Percentiles rank a stretch among this genome's conserved stretches.
These are phyloP conservation scores for Adoxophyes honmai DNA, from an alignment of 1,140 invertebrate species.

Conservation along the genomic window DNA sequence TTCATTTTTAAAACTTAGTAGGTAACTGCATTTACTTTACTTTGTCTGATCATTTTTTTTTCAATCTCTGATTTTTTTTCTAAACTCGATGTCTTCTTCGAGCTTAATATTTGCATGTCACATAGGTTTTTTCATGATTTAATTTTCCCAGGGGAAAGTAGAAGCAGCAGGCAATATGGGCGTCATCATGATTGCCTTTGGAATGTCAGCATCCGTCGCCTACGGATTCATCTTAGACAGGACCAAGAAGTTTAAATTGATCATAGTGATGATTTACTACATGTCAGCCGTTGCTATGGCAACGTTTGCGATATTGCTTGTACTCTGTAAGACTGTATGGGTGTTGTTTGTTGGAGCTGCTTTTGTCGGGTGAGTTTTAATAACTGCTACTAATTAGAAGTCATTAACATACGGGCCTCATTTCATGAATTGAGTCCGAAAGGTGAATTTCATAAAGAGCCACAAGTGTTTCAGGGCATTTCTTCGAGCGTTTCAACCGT, in stretches of 20 bases:
- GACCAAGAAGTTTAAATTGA: conserved; percentile 25
- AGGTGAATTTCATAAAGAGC: too few relatives aligned
- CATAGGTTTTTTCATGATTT: neutral
- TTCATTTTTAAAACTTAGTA: too few relatives aligned
- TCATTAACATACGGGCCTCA: too few relatives aligned
- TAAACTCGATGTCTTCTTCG: too few relatives aligned
- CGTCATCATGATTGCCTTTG: conserved; percentile 21
- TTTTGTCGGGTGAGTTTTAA: conserved; percentile 12
- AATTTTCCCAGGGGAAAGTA: conserved; percentile 14
- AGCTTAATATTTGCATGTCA: neutral
- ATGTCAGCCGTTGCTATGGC: conserved; percentile 16
- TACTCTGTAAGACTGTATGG: neutral
- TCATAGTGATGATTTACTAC: conserved; percentile 6
- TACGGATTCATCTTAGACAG: conserved; percentile 24
- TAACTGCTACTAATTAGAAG: too few relatives aligned
- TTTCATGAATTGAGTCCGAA: too few relatives aligned
- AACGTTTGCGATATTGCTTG: neutral
- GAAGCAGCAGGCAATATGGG: conserved; percentile 24
- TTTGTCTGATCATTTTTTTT: too few relatives aligned
- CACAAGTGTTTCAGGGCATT: too few relatives aligned
- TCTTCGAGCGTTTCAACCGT: too few relatives aligned
- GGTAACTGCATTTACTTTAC: too few relatives aligned
- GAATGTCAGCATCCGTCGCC: conserved; percentile 23
- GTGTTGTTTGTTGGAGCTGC: neutral
- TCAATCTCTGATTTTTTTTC: too few relatives aligned